Evolutionary conservation across 2,113 vertebrate genomes (phyloP), one percentile per base, ranked within the genome.

Genomic region (Menura novaehollandiae): DNA sequence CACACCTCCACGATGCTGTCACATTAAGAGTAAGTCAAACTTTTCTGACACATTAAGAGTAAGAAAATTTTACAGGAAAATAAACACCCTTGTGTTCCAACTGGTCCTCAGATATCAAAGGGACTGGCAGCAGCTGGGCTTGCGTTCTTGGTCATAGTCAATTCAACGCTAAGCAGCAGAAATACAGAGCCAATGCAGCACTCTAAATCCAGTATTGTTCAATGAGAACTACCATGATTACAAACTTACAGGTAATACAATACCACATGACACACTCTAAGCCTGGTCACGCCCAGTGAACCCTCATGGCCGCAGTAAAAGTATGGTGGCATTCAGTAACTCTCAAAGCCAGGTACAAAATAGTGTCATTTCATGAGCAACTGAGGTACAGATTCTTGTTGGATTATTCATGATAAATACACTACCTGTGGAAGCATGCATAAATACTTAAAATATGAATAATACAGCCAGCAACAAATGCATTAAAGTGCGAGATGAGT

Each of bases 91-190:
- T 69, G 14, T 76, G 21, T 69, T 69, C 35, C 47, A 76, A 30
- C 30, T 68, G n/a, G 47, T 47, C 41, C 21, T 69, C 55, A 62
- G 55, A 32, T 76, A 60, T 23, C 63, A 69, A 47, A 69, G 47
- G 39, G 24, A 19, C 43, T 52, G n/a, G 6, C 15, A 7, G 24
- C 0, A 0, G 19, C n/a, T 68, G 47, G n/a, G 21, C 17, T 76
- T 27, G 19, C 14, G 32, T 55, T 62, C 55, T 62, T 26, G n/a
- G 14, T 62, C 47, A 12, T 6, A 47, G 62, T 17, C 24, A 68
- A 41, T 47, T 47, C n/a, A 60, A 41, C 6, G 13, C 20, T 30
- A 7, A 68, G 20, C 64, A 47, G 18, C 20, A 68, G 47, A 35
- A 60, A 47, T 53, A 10, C n/a, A 60, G 24, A 55, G 47, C 15